A percentile compares a stretch with the other conserved stretches of the same genome.
Evolutionary conservation across 1,140 invertebrate species (phyloP).

Genomic region (Physella acuta): DNA sequence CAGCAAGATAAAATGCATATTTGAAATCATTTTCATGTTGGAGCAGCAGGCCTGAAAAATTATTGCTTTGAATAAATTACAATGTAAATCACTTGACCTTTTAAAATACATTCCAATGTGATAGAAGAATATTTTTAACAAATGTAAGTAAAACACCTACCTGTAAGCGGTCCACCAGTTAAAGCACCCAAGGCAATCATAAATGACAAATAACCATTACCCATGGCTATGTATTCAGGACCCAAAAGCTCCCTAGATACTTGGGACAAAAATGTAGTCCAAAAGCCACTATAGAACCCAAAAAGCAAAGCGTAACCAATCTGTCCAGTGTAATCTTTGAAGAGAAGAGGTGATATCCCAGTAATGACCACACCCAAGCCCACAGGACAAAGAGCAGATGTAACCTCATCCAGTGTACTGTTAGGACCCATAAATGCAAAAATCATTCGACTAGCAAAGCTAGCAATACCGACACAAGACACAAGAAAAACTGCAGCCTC

Average conservation of each 20-base stretch:
- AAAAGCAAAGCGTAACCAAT: constrained; percentile 54
- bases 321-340: constrained; percentile 51
- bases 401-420: constrained; percentile 50
- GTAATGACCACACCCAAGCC: constrained; percentile 49
- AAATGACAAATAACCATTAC: constrained; percentile 52
- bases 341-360: constrained; percentile 49
- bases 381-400: constrained; percentile 48
- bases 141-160: too few species aligned
- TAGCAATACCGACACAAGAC: constrained; percentile 48
- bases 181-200: constrained; percentile 52
- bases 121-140: too few species aligned
- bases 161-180: constrained; percentile 49
- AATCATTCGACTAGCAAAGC: constrained; percentile 45
- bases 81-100: too few species aligned
- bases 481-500: constrained; percentile 47
- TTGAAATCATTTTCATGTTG: constrained; percentile 48
- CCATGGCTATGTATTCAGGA: constrained; percentile 52
- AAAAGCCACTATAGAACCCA: constrained; percentile 56
- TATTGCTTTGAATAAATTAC: too few species aligned
- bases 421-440: constrained; percentile 56
- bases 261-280: constrained; percentile 54
- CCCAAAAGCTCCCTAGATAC: constrained; percentile 50
- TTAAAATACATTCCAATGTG: too few species aligned
- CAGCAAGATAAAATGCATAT: constrained; percentile 54
- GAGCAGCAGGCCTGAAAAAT: constrained; percentile 44